A percentile compares a stretch with the other conserved stretches of the same genome.
phyloP scores from a whole-genome alignment of 2,113 vertebrate species.

The Plecturocebus donacophilus region DNA sequence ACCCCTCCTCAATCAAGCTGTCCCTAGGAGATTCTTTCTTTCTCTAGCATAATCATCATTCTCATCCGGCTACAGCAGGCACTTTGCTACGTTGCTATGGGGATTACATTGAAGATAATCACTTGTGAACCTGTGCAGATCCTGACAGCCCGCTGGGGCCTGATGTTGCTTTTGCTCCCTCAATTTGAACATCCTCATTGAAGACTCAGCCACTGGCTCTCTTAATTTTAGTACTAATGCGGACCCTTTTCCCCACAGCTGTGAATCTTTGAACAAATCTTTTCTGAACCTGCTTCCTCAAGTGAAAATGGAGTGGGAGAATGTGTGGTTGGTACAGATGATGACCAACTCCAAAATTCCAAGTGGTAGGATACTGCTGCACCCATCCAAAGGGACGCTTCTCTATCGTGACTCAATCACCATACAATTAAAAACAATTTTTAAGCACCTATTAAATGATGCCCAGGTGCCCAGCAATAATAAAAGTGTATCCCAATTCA shows the following conservation, averaged over 20 bases:
- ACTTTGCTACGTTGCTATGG: slow-evolving; percentile 36
- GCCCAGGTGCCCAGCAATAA: background rate
- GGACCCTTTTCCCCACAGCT: background rate
- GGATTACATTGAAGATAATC: slow-evolving; percentile 36
- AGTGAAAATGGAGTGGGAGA: background rate
- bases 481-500: background rate
- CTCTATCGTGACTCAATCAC: background rate
- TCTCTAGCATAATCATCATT: background rate
- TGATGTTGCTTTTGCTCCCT: background rate
- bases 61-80: background rate
- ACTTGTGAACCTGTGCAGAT: background rate
- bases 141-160: background rate
- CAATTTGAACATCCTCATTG: background rate
- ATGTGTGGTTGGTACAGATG: background rate
- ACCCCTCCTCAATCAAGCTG: slow-evolving; percentile 5
- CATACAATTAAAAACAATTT: background rate
- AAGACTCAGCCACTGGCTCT: background rate
- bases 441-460: background rate
- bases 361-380: background rate
- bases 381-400: background rate
- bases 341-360: background rate
- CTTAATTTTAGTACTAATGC: background rate
- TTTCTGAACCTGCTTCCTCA: background rate
- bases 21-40: background rate
- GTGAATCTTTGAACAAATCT: background rate